A percentile compares a stretch with the other conserved stretches of the same genome.
These are phyloP conservation scores for Tenthredo notha DNA, from an alignment of 2,888 invertebrate genomes.

Conservation along the genomic window DNA sequence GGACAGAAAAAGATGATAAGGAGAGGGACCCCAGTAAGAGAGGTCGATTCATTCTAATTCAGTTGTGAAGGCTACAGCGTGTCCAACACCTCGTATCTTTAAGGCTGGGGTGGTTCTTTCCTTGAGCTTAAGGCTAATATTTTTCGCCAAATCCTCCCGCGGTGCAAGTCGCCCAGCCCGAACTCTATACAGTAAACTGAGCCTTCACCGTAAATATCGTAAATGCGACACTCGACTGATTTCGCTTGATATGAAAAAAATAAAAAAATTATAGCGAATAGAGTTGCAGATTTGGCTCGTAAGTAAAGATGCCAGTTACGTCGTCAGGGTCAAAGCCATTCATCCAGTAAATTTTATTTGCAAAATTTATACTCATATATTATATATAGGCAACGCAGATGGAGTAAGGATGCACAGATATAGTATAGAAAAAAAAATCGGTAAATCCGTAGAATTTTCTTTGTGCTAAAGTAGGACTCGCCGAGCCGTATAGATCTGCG, in stretches of 20 bases:
- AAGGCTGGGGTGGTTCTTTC: constrained; percentile 41
- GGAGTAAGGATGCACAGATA: neutral
- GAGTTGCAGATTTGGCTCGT: neutral
- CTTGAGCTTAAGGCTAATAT: constrained; percentile 50
- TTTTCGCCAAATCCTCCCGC: constrained; percentile 47
- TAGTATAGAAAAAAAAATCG: neutral
- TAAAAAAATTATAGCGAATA: neutral
- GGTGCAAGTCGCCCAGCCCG: constrained; percentile 13
- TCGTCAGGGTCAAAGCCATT: neutral
- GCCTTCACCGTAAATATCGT: constrained; percentile 30
- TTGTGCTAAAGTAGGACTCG: neutral
- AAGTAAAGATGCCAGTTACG: neutral
- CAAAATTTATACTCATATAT: neutral
- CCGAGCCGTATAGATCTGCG: neutral
- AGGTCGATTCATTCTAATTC: constrained; percentile 76
- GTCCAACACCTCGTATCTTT: constrained; percentile 73
- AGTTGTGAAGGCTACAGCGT: constrained; percentile 76
- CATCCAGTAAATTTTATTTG: neutral
- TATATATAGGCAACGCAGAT: neutral
- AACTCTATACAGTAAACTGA: constrained; percentile 22
- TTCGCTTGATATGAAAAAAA: constrained; percentile 20
- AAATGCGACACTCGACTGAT: constrained; percentile 38
- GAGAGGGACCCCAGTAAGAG: constrained; percentile 30
- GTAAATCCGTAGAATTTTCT: constrained; percentile 13
- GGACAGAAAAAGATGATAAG: constrained; percentile 53